phyloP scores from a whole-genome alignment of 1,140 invertebrate species.

The Heliconius hewitsoni region DNA sequence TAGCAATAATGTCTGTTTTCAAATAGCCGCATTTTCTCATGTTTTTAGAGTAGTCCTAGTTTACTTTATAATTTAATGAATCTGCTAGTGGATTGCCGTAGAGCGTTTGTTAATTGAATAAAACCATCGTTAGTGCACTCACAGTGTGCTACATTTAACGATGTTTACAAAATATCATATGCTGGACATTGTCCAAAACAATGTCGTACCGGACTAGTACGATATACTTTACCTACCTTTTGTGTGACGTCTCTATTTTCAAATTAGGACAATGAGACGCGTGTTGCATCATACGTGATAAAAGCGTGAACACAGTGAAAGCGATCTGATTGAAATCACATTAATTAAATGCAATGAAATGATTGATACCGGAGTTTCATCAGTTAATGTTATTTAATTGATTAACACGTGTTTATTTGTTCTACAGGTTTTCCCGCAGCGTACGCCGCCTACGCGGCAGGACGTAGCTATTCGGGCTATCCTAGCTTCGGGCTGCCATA shows the following conservation, averaged over 20 bases:
- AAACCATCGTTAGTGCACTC: conserved; percentile 56
- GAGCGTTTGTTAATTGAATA: conserved; percentile 41
- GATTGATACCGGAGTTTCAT: conserved; percentile 26
- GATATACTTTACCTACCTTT: conserved; percentile 56
- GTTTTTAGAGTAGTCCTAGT: conserved; percentile 60
- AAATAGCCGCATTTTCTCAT: conserved; percentile 44
- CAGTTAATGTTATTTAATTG: conserved; percentile 25
- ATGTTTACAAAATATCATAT: conserved; percentile 69
- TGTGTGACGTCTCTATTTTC: conserved; percentile 68
- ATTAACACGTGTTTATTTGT: conserved; percentile 75
- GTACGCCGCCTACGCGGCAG: conserved; percentile 95
- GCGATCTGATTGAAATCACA: conserved; percentile 26
- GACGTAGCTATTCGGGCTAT: conserved; percentile 96
- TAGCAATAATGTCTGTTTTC: conserved; percentile 51
- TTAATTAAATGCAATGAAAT: conserved; percentile 24
- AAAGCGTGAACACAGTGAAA: conserved; percentile 33
- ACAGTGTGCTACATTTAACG: conserved; percentile 59
- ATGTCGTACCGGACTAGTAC: conserved; percentile 58
- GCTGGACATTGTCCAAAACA: conserved; percentile 72
- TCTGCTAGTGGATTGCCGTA: conserved; percentile 49
- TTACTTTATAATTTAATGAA: conserved; percentile 53
- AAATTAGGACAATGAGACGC: conserved; percentile 63
- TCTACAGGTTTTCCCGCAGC: conserved; percentile 94
- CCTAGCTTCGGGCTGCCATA: conserved; percentile 98
- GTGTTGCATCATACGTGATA: conserved; percentile 44